phyloP scores from a whole-genome alignment of 2,888 invertebrate species.

The Melikaiella ostensackeni region DNA sequence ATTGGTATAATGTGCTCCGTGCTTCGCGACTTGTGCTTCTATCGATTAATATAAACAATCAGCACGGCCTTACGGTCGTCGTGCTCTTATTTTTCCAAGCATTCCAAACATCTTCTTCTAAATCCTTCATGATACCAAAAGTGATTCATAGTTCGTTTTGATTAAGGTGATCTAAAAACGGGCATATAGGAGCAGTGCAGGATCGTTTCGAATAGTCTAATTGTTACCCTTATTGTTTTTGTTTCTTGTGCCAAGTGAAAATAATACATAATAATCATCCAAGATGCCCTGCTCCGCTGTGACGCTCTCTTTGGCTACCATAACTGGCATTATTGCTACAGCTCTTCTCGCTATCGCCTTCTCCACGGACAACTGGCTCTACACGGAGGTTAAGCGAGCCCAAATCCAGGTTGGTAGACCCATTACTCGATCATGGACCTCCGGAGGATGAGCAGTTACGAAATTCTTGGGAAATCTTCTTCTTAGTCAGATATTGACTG shows the following conservation, averaged over 20 bases:
- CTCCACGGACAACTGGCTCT: conserved; percentile 98
- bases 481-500: neutral
- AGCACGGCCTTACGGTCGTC: conserved; percentile 17
- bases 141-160: conserved; percentile 6
- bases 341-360: conserved; percentile 96
- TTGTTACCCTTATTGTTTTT: conserved; percentile 42
- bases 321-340: conserved; percentile 96
- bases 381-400: conserved; percentile 93
- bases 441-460: neutral
- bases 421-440: conserved; percentile 1
- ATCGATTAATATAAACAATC: conserved; percentile 17
- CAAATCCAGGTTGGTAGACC: conserved; percentile 87
- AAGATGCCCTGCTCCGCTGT: conserved; percentile 97
- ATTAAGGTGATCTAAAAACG: neutral
- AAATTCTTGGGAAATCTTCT: neutral
- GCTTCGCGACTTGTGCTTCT: conserved; percentile 20
- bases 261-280: conserved; percentile 42
- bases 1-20: conserved; percentile 54
- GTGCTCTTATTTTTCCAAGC: conserved; percentile 6
- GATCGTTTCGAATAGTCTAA: conserved; percentile 9
- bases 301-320: conserved; percentile 95
- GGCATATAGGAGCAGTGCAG: neutral
- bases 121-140: conserved; percentile 24
- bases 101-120: neutral
- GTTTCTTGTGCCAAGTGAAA: conserved; percentile 46